A percentile compares a stretch with the other conserved stretches of the same genome.
Conservation (phyloP, 2,888 invertebrate genomes). For the Crioceris asparagi region DNA sequence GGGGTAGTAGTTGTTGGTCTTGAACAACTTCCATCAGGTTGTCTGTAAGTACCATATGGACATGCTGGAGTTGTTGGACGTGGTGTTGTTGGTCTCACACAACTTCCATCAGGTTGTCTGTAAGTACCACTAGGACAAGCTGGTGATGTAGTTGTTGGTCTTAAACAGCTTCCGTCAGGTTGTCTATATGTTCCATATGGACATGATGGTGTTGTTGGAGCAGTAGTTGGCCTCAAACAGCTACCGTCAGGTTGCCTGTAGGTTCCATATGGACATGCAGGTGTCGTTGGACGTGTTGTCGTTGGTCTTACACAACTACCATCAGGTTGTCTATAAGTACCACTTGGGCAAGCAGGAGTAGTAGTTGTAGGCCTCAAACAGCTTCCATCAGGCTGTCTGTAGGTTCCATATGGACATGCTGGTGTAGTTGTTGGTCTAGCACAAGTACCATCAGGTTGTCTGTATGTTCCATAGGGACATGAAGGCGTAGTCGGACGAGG, state of each 20-base stretch:
- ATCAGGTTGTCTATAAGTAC: slow-evolving; percentile 4
- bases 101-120: slow-evolving; percentile 9
- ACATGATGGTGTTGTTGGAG: slow-evolving; percentile 6
- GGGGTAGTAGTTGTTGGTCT: slow-evolving; percentile 6
- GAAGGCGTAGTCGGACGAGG: slow-evolving; percentile 9
- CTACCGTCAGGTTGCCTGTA: slow-evolving; percentile 8
- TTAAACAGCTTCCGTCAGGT: slow-evolving; percentile 9
- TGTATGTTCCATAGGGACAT: slow-evolving; percentile 11
- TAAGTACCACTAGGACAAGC: slow-evolving; percentile 12
- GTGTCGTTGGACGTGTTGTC: background rate
- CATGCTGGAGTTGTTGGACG: slow-evolving; percentile 10
- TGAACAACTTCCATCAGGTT: slow-evolving; percentile 5
- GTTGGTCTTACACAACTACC: slow-evolving; percentile 9
- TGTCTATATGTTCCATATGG: slow-evolving; percentile 10
- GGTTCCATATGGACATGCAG: slow-evolving; percentile 12
- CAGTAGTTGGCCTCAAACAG: slow-evolving; percentile 11
- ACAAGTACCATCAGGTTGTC: slow-evolving; percentile 10
- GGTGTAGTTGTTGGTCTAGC: slow-evolving; percentile 6
- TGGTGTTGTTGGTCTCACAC: slow-evolving; percentile 4
- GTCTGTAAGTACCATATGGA: slow-evolving; percentile 13
- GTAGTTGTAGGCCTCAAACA: slow-evolving; percentile 7
- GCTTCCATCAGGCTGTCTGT: slow-evolving; percentile 7
- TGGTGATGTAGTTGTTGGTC: background rate
- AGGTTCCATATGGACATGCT: slow-evolving; percentile 12
- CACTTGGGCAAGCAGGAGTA: background rate